Percentiles rank a stretch among this genome's conserved stretches.
Evolutionary conservation across 2,888 invertebrate species (phyloP).

Genomic region (Machimus atricapillus): DNA sequence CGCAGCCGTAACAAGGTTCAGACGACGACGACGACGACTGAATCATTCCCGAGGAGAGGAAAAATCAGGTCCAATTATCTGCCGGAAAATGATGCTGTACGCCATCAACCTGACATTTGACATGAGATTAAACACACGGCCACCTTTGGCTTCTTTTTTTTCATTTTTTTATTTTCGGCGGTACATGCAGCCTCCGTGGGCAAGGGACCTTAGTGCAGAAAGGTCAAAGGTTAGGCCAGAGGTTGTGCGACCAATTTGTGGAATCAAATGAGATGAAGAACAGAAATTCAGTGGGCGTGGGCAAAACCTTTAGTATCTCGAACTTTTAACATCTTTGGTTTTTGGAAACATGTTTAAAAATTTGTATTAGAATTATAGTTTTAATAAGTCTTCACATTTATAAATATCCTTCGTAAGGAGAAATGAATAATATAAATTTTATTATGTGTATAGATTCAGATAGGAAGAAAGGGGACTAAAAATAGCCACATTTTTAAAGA

Average conservation of each 20-base stretch:
- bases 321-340: background rate
- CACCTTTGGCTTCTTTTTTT: background rate
- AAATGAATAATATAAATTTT: too few species aligned
- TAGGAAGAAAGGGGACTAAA: too few species aligned
- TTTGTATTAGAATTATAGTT: too few species aligned
- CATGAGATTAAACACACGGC: slow-evolving; percentile 33
- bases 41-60: slow-evolving; percentile 19
- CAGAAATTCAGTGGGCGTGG: too few species aligned
- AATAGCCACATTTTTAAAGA: too few species aligned
- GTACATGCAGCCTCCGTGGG: background rate
- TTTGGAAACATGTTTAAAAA: too few species aligned
- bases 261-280: background rate
- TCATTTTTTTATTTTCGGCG: background rate
- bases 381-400: too few species aligned
- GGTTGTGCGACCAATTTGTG: background rate
- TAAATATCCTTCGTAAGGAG: too few species aligned
- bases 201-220: background rate
- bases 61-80: slow-evolving; percentile 46
- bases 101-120: slow-evolving; percentile 45
- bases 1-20: slow-evolving; percentile 7
- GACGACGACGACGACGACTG: background rate
- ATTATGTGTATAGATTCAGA: too few species aligned
- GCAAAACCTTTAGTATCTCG: background rate
- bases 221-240: background rate
- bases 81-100: slow-evolving; percentile 42